These are phyloP conservation scores for Euclidia mi DNA, from an alignment of 2,888 invertebrate genomes.

Conservation along the genomic window DNA sequence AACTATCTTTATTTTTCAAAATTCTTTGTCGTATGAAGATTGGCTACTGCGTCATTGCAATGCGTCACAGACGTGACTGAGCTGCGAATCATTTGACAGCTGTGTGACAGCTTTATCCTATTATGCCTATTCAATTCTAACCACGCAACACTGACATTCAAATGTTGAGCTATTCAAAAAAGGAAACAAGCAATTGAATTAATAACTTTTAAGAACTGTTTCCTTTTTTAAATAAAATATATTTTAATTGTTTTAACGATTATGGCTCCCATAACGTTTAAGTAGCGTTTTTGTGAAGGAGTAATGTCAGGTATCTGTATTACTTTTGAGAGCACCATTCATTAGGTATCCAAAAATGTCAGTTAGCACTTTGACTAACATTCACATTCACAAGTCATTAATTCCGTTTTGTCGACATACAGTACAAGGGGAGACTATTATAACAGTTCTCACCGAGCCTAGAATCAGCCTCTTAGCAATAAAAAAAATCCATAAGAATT, in stretches of 20 bases:
- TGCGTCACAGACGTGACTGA: constrained; percentile 24
- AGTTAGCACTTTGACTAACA: too few relatives aligned
- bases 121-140: constrained; percentile 52
- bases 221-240: constrained; percentile 25
- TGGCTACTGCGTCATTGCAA: neutral
- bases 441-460: too few relatives aligned
- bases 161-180: constrained; percentile 33
- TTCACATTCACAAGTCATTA: too few relatives aligned
- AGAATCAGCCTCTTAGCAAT: too few relatives aligned
- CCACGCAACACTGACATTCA: constrained; percentile 36
- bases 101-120: constrained; percentile 60
- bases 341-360: too few relatives aligned
- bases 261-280: neutral
- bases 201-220: constrained; percentile 24
- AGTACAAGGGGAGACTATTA: too few relatives aligned
- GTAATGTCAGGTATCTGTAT: too few relatives aligned
- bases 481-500: too few relatives aligned
- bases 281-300: too few relatives aligned
- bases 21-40: neutral
- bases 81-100: constrained; percentile 45
- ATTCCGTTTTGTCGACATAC: too few relatives aligned
- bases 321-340: too few relatives aligned
- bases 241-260: constrained; percentile 5
- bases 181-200: constrained; percentile 25
- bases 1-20: neutral